phyloP scores from a whole-genome alignment of 1,140 invertebrate genomes.

The Phortica variegata region DNA sequence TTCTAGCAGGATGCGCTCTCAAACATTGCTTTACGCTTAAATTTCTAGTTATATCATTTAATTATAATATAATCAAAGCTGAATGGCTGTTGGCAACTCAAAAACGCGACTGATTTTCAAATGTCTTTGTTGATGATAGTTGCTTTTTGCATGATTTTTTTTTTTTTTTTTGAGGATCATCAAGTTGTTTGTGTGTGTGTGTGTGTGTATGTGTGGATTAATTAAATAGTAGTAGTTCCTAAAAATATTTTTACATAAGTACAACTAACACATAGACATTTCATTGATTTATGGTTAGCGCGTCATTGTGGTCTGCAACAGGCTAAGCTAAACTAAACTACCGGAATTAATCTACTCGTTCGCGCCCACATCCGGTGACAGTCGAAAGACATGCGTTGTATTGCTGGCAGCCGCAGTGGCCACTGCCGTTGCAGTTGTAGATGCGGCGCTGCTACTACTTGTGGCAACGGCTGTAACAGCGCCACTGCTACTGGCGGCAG shows the following conservation, averaged over 20 bases:
- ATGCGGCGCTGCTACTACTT: slow-evolving; percentile 19
- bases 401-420: slow-evolving; percentile 51
- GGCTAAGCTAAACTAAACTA: slow-evolving; percentile 15
- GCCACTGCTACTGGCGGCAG: slow-evolving; percentile 17
- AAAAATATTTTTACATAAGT: slow-evolving; percentile 46
- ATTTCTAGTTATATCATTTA: slow-evolving; percentile 35
- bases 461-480: slow-evolving; percentile 24
- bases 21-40: slow-evolving; percentile 1
- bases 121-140: not conserved
- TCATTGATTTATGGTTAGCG: slow-evolving; percentile 7
- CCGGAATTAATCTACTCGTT: not conserved
- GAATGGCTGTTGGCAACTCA: not conserved
- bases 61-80: slow-evolving; percentile 19
- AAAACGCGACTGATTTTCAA: not conserved
- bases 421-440: slow-evolving; percentile 44
- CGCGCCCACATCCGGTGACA: slow-evolving; percentile 43
- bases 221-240: slow-evolving; percentile 1
- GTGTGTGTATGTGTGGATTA: slow-evolving; percentile 20
- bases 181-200: slow-evolving; percentile 9
- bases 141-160: no score
- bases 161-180: slow-evolving; percentile 9
- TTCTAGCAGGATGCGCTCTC: slow-evolving; percentile 18
- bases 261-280: slow-evolving; percentile 43
- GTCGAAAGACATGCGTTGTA: slow-evolving; percentile 45
- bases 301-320: slow-evolving; percentile 18